Percentiles rank a stretch among this genome's conserved stretches.
phyloP scores from a whole-genome alignment of 2,888 invertebrate genomes.

The Athalia cordata region DNA sequence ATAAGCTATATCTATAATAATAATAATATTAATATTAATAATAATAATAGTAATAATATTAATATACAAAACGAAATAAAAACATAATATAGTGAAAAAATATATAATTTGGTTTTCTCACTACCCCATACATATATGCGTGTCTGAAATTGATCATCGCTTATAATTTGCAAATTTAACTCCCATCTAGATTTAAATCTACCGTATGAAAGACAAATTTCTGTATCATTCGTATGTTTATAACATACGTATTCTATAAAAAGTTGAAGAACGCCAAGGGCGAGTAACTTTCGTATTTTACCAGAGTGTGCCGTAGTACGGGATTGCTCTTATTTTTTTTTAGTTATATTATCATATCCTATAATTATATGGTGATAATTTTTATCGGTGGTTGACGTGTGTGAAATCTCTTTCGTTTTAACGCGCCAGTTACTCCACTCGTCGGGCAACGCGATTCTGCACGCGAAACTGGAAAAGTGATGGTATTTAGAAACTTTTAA shows the following conservation, averaged over 20 bases:
- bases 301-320: no score
- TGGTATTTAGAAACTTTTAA: constrained; percentile 17
- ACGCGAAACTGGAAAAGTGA: background rate
- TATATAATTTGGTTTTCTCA: background rate
- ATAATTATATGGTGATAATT: constrained; percentile 6
- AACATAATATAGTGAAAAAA: constrained; percentile 52
- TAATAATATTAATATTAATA: no score
- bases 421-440: background rate
- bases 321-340: background rate
- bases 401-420: constrained; percentile 22
- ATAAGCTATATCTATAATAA: constrained; percentile 72
- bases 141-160: no score
- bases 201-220: no score
- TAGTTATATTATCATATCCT: background rate
- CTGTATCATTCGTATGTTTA: no score
- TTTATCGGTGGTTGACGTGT: constrained; percentile 1
- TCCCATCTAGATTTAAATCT: no score
- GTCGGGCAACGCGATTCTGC: background rate
- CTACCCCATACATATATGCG: no score
- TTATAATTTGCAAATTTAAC: no score
- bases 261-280: no score
- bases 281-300: no score
- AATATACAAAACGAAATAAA: constrained; percentile 73
- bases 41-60: no score
- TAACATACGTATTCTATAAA: no score